phyloP scores from a whole-genome alignment of 2,113 vertebrate species.

The Epinephelus moara region DNA sequence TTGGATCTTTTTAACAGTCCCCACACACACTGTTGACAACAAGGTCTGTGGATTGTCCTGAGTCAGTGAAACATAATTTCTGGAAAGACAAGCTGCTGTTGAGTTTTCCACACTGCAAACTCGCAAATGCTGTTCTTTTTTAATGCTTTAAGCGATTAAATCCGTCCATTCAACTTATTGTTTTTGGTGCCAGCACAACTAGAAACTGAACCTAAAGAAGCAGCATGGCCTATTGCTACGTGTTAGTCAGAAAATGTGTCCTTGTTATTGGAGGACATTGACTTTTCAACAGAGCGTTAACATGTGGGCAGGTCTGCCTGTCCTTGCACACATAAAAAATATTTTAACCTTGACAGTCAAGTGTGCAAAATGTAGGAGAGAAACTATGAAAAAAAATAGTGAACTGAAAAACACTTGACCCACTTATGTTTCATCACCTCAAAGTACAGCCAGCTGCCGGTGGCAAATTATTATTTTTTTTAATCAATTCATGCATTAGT shows the following conservation, averaged over 20 bases:
- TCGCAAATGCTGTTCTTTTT: neutral
- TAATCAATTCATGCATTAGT: constrained; percentile 46
- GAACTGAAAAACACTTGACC: constrained; percentile 12
- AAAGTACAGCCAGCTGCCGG: neutral
- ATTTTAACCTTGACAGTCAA: neutral
- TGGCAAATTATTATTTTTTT: neutral
- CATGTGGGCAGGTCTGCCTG: neutral
- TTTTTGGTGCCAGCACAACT: neutral
- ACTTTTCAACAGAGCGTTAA: neutral
- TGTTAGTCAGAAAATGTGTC: too few species aligned
- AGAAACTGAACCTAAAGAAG: neutral
- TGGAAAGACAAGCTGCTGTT: neutral
- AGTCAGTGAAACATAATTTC: neutral
- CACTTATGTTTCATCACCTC: constrained; percentile 28
- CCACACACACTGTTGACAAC: neutral
- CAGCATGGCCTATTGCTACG: neutral
- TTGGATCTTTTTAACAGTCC: neutral
- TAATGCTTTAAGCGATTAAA: neutral
- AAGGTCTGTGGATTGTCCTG: neutral
- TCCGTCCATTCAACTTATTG: neutral
- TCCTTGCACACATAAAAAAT: neutral
- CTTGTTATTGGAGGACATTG: too few species aligned
- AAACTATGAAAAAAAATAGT: neutral
- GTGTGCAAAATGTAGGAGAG: neutral
- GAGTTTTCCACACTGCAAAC: neutral